These are phyloP conservation scores for Calliphora vomitoria DNA, from an alignment of 2,888 invertebrate species.

Conservation along the genomic window DNA sequence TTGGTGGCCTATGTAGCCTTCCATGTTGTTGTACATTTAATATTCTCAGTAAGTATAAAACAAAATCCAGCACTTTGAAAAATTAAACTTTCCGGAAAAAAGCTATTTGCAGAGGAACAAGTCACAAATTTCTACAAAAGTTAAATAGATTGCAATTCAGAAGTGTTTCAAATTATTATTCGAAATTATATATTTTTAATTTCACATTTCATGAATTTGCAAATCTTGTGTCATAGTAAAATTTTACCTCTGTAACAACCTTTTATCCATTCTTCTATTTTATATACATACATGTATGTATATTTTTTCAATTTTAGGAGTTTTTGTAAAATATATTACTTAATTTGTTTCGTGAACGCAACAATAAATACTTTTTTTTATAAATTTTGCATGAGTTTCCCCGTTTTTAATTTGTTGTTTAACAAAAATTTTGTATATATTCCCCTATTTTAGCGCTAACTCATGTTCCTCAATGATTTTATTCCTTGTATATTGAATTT, in stretches of 20 bases:
- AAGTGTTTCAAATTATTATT: no score
- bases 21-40: slow-evolving; percentile 94
- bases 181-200: no score
- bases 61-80: neutral
- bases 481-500: slow-evolving; percentile 44
- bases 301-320: neutral
- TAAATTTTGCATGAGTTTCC: slow-evolving; percentile 50
- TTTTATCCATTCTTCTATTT: neutral
- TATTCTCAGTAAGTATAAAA: slow-evolving; percentile 89
- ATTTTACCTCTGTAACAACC: neutral
- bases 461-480: slow-evolving; percentile 54
- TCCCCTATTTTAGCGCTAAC: slow-evolving; percentile 64
- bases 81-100: slow-evolving; percentile 1
- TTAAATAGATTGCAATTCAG: no score
- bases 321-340: slow-evolving; percentile 16
- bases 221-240: neutral
- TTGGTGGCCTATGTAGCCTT: slow-evolving; percentile 95
- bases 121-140: no score
- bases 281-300: no score
- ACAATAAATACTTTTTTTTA: neutral
- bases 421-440: slow-evolving; percentile 36
- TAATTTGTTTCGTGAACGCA: neutral
- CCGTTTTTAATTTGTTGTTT: neutral
- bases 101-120: slow-evolving; percentile 13
- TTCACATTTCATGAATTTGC: no score